These are phyloP conservation scores for Tragelaphus scriptus DNA, from an alignment of 2,113 vertebrate species.

Conservation along the genomic window DNA sequence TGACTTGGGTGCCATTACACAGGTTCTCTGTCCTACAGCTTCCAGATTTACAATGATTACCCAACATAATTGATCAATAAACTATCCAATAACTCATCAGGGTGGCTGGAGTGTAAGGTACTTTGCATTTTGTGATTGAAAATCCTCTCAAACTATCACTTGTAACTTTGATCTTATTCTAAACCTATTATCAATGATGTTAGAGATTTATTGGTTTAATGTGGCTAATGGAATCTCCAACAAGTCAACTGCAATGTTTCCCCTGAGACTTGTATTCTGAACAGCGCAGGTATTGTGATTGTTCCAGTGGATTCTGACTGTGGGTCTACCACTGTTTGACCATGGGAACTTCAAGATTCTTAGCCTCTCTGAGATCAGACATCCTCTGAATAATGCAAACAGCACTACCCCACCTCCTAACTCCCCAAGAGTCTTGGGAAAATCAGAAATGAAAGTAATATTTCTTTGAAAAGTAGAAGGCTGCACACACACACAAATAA, in stretches of 20 bases:
- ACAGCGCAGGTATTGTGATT: not conserved
- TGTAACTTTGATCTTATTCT: slow-evolving; percentile 53
- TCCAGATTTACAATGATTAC: not conserved
- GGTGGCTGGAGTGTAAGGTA: not conserved
- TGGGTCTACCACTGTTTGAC: not conserved
- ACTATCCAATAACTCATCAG: not conserved
- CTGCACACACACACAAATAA: not conserved
- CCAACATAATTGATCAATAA: not conserved
- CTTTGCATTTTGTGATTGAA: not conserved
- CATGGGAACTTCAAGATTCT: not conserved
- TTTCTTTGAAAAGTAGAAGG: not conserved
- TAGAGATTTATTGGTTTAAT: slow-evolving; percentile 25
- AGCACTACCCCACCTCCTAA: not conserved
- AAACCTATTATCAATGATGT: slow-evolving; percentile 45
- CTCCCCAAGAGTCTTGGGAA: not conserved
- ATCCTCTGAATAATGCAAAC: not conserved
- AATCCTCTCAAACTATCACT: slow-evolving; percentile 41
- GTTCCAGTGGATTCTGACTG: not conserved
- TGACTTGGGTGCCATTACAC: not conserved
- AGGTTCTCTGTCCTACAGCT: not conserved
- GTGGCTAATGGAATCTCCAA: slow-evolving; percentile 4
- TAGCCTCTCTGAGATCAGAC: not conserved
- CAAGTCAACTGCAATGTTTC: not conserved
- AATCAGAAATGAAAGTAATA: not conserved
- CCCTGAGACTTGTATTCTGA: not conserved